Percentiles rank a stretch among this genome's conserved stretches.
Conservation (phyloP, 2,888 invertebrate species). For the Mamestra brassicae region DNA sequence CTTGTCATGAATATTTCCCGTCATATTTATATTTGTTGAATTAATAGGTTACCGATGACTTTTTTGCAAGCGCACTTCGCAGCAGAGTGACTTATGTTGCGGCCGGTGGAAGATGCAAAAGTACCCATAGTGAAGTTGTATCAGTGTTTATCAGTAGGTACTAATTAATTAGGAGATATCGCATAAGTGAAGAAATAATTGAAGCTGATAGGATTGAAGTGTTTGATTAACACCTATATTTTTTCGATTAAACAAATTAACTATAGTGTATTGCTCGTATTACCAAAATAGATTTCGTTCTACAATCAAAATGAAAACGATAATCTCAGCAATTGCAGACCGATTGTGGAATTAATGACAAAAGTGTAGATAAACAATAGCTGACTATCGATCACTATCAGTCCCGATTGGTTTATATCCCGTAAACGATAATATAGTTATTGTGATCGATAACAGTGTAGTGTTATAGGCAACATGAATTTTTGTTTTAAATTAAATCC, state of each 20-base stretch:
- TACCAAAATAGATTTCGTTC: background rate
- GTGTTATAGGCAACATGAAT: no score
- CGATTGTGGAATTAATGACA: background rate
- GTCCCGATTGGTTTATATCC: no score
- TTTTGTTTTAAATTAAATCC: no score
- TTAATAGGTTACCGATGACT: background rate
- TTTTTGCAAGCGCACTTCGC: background rate
- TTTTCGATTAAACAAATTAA: background rate
- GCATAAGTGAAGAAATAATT: background rate
- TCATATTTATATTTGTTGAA: background rate
- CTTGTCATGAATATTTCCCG: background rate
- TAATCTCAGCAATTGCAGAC: background rate
- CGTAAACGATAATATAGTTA: no score
- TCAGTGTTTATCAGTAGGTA: background rate
- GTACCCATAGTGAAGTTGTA: background rate
- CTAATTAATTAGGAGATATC: background rate
- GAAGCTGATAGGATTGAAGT: background rate
- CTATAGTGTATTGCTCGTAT: no score
- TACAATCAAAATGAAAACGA: background rate
- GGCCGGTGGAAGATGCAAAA: no score
- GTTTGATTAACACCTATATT: background rate
- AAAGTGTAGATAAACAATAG: background rate
- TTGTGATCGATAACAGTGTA: no score
- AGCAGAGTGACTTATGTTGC: background rate
- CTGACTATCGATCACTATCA: no score